phyloP scores from a whole-genome alignment of 2,888 invertebrate genomes.

The Diarsia rubi region DNA sequence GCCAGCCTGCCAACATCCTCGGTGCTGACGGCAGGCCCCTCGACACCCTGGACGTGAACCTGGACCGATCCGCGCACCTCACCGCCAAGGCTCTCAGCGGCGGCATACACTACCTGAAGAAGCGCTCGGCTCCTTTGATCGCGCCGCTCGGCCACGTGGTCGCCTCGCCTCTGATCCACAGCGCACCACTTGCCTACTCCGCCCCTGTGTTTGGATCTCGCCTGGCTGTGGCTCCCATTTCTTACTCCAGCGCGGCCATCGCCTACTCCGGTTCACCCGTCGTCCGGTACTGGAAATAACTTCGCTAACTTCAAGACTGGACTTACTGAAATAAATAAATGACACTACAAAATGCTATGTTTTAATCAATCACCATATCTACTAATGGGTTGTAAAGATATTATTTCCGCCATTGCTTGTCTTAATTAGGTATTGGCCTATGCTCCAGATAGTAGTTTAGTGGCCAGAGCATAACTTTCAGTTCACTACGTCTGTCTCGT shows the following conservation, averaged over 20 bases:
- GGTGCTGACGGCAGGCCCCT: constrained; percentile 86
- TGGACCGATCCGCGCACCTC: constrained; percentile 83
- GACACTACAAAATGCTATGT: background rate
- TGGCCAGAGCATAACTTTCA: background rate
- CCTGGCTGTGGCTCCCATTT: constrained; percentile 45
- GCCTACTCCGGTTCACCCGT: no score
- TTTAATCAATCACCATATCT: constrained; percentile 13
- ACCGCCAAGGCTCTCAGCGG: constrained; percentile 79
- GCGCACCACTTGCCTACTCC: constrained; percentile 75
- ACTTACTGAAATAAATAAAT: constrained; percentile 34
- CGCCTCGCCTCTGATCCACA: constrained; percentile 47
- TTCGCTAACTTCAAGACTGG: constrained; percentile 4
- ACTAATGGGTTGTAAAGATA: background rate
- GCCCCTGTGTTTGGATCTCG: constrained; percentile 68
- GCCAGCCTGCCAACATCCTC: constrained; percentile 85
- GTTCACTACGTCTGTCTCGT: background rate
- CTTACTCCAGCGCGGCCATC: constrained; percentile 49
- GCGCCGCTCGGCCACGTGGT: constrained; percentile 61
- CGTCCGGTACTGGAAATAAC: constrained; percentile 48
- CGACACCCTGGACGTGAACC: constrained; percentile 86
- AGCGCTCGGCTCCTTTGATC: constrained; percentile 74
- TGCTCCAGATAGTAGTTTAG: background rate
- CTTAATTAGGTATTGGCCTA: no score
- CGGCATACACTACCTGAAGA: constrained; percentile 78
- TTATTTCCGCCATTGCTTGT: background rate